phyloP scores from a whole-genome alignment of 2,113 vertebrate genomes.

The Labeo catla region DNA sequence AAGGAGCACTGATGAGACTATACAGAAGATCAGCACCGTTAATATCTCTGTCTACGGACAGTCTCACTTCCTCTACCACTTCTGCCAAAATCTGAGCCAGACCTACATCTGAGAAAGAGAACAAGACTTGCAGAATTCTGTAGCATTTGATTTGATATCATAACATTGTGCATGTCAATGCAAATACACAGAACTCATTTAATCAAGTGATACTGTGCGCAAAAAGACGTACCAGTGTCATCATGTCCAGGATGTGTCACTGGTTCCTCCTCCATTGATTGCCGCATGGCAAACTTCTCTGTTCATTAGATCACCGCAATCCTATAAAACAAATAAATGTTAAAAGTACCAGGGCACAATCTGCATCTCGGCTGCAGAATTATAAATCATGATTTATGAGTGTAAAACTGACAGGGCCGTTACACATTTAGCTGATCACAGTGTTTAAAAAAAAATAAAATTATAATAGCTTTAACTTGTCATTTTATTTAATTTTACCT shows the following conservation, averaged over 20 bases:
- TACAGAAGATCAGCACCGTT: conserved; percentile 81
- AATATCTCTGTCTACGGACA: conserved; percentile 79
- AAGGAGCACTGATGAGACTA: conserved; percentile 83
- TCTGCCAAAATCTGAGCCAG: conserved; percentile 78
- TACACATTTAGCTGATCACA: not conserved
- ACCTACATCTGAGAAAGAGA: conserved; percentile 65
- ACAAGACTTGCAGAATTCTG: not conserved
- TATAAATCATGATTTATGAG: not conserved
- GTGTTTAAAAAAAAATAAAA: not conserved
- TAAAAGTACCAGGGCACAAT: not conserved
- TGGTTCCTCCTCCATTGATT: conserved; percentile 56
- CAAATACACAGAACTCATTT: not conserved
- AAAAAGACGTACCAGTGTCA: conserved; percentile 57
- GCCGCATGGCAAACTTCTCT: conserved; percentile 55
- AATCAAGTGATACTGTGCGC: not conserved
- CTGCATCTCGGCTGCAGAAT: not conserved
- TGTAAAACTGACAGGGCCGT: not conserved
- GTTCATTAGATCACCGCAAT: conserved; percentile 8
- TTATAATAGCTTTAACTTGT: not conserved
- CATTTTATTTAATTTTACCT: not conserved
- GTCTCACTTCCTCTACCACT: conserved; percentile 80
- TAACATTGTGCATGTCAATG: not conserved
- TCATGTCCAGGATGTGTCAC: conserved; percentile 9
- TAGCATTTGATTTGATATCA: not conserved
- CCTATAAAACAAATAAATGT: conserved; percentile 5